phyloP scores from a whole-genome alignment of 2,888 invertebrate genomes.

The Caenorhabditis sinica region DNA sequence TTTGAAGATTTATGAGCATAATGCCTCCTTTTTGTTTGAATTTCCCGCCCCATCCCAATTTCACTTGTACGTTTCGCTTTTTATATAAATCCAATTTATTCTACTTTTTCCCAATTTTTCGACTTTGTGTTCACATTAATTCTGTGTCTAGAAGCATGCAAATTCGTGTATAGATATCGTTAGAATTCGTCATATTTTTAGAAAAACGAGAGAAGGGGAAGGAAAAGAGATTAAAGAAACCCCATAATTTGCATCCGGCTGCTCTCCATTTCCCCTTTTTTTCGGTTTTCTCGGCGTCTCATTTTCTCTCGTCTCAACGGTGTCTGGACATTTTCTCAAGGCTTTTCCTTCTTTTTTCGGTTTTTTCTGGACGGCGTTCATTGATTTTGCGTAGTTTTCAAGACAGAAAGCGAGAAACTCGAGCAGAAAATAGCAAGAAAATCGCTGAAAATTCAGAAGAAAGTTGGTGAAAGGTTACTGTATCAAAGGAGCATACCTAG shows the following conservation, averaged over 20 bases:
- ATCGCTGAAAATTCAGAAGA: not conserved
- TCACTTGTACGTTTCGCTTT: constrained; percentile 39
- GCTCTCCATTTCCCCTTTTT: not conserved
- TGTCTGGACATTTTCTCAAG: no score
- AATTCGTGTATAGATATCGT: not conserved
- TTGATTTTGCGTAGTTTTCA: constrained; percentile 5
- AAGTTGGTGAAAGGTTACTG: not conserved
- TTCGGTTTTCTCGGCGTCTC: constrained; percentile 24
- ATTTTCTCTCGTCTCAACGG: not conserved
- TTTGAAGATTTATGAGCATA: not conserved
- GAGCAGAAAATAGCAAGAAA: no score
- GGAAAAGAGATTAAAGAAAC: not conserved
- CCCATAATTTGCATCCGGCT: constrained; percentile 3
- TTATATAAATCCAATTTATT: constrained; percentile 56
- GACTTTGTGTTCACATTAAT: no score
- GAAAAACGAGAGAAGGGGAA: not conserved
- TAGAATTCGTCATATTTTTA: not conserved
- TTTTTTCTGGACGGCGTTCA: not conserved
- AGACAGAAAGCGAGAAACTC: no score
- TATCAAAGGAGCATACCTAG: not conserved
- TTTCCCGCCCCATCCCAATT: not conserved
- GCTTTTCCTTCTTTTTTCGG: not conserved
- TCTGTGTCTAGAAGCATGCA: not conserved
- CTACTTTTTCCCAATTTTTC: no score
- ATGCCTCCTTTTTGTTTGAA: not conserved